Evolutionary conservation across 1,140 invertebrate species (phyloP).

Genomic region (Antheraea mylitta): DNA sequence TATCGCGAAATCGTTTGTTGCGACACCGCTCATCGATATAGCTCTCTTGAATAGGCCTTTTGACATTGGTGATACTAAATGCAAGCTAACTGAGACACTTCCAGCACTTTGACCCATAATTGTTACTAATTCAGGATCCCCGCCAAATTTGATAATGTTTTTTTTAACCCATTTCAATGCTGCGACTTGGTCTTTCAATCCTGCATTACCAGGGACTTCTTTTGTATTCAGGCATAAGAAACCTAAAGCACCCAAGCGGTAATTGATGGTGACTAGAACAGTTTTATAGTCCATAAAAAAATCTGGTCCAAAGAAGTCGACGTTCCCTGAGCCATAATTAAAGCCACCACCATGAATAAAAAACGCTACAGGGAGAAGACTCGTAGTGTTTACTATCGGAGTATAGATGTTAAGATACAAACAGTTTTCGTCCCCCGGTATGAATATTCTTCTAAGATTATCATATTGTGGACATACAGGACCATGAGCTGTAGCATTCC

Average conservation of each 20-base stretch:
- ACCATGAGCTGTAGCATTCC: slow-evolving; percentile 41
- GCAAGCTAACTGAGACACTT: slow-evolving; percentile 54
- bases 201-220: slow-evolving; percentile 62
- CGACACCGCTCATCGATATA: slow-evolving; percentile 47
- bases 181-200: slow-evolving; percentile 55
- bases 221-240: slow-evolving; percentile 72
- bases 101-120: slow-evolving; percentile 87
- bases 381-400: background rate
- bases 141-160: slow-evolving; percentile 82
- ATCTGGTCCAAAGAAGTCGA: slow-evolving; percentile 79
- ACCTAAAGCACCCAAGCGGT: slow-evolving; percentile 82
- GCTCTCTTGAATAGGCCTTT: slow-evolving; percentile 53
- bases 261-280: slow-evolving; percentile 85
- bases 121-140: slow-evolving; percentile 85
- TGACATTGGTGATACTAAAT: slow-evolving; percentile 58
- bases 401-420: too few species aligned
- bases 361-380: slow-evolving; percentile 64
- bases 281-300: slow-evolving; percentile 82
- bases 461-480: slow-evolving; percentile 49
- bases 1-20: slow-evolving; percentile 33
- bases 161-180: slow-evolving; percentile 52
- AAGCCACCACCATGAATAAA: slow-evolving; percentile 77
- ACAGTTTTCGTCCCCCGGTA: too few species aligned
- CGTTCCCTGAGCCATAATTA: slow-evolving; percentile 43
- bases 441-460: too few species aligned